Evolutionary conservation across 2,888 invertebrate species (phyloP).

Genomic region (Torymus aiolomorphi): DNA sequence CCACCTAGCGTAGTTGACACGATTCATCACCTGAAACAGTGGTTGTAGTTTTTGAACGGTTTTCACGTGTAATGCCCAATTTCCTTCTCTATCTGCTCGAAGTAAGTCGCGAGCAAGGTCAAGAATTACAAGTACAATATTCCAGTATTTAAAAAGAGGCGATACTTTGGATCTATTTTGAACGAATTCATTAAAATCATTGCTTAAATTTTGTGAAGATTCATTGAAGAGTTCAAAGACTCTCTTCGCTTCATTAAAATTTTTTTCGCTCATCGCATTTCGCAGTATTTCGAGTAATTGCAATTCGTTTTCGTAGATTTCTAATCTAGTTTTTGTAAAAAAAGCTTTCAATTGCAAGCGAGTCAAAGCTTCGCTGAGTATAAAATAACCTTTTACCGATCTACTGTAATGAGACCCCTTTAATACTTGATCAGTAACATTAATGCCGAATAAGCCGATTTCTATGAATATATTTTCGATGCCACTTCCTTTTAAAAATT

Average conservation of each 20-base stretch:
- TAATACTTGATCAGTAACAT: too few relatives aligned
- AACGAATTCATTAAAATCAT: conserved; percentile 8
- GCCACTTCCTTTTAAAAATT: conserved; percentile 42
- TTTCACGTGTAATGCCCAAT: not conserved
- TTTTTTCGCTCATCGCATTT: not conserved
- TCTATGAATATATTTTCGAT: conserved; percentile 44
- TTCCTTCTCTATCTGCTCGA: conserved; percentile 2
- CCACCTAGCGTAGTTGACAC: not conserved
- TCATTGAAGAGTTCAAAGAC: not conserved
- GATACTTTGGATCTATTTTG: not conserved
- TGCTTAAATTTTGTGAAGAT: not conserved
- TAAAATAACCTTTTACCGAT: conserved; percentile 5
- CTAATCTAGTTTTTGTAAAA: not conserved
- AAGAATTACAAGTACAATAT: not conserved
- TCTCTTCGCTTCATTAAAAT: not conserved
- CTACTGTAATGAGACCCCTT: too few relatives aligned
- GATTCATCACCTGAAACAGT: too few relatives aligned
- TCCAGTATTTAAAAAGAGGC: too few relatives aligned
- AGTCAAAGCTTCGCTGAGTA: conserved; percentile 1
- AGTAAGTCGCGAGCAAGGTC: conserved; percentile 6
- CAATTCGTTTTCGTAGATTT: too few relatives aligned
- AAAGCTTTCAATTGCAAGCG: not conserved
- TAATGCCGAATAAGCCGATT: conserved; percentile 29
- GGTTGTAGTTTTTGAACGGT: too few relatives aligned
- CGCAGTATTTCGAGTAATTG: too few relatives aligned